Evolutionary conservation across 2,113 vertebrate genomes (phyloP), one percentile per base, ranked within the genome.

Genomic region (Morphnarchus princeps): DNA sequence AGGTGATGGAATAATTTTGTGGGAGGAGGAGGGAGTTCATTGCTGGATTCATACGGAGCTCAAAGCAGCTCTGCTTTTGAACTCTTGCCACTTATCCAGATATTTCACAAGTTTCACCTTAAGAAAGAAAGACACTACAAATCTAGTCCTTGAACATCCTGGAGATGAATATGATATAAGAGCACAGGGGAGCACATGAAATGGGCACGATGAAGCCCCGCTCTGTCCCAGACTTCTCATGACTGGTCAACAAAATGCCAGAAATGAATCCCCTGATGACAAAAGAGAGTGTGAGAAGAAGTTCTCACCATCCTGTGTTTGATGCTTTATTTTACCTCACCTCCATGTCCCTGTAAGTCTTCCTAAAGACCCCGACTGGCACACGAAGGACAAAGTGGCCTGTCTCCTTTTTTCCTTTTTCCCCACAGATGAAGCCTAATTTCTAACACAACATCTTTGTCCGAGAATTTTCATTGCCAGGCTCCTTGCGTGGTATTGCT

Each of bases 191-290:
- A 80, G 16, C 15, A 45, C 26, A 31, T 6, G 6, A 32, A 80
- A 58, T 0, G 2, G 18, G 34, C 61, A 42, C 0, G 5, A 45
- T 66, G 57, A 55, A 55, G 19, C 3, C 12, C 21, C 4, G 6
- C 13, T 38, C 57, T 38, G 31, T 13, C n/a, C 11, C 17, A 54
- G 50, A 31, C 19, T 47, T 54, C 57, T 70, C 50, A 58, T 21
- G 13, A 25, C 21, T 40, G 28, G 22, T 59, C 38, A 70, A 7
- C n/a, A 20, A 21, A 71, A 38, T 77, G 31, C 16, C 80, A 82
- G 40, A 81, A 59, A 54, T 16, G 0, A 95, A 76, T 65, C 19
- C n/a, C 19, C 17, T 31, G 17, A 42, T 76, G 80, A 69, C 43
- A 42, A 28, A 42, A 42, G 43, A 28, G 26, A 49, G 16, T 59